Evolutionary conservation across 2,797 vertebrate genomes (phyloP).

Genomic region (Brachymystax lenok): DNA sequence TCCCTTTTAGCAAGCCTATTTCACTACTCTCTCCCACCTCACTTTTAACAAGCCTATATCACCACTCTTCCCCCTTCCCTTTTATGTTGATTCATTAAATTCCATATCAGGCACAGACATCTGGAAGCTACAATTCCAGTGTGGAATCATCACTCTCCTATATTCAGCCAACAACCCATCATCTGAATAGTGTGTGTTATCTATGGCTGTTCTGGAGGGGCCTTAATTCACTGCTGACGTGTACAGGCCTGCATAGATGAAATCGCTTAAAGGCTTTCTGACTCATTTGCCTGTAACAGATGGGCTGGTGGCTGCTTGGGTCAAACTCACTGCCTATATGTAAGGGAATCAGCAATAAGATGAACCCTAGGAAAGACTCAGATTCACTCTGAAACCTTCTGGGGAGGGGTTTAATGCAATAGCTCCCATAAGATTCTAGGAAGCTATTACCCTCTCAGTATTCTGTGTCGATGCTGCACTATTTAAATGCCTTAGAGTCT

Average conservation of each 20-base stretch:
- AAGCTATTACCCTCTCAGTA: constrained; percentile 25
- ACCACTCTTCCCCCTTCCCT: too few species aligned
- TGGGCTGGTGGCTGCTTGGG: constrained; percentile 52
- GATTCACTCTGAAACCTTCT: constrained; percentile 35
- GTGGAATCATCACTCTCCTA: constrained; percentile 16
- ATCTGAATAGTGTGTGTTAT: constrained; percentile 25
- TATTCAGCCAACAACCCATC: constrained; percentile 24
- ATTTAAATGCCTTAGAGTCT: constrained; percentile 28
- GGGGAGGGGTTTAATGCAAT: constrained; percentile 41
- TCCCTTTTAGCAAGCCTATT: too few species aligned
- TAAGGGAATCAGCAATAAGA: constrained; percentile 27
- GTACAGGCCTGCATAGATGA: constrained; percentile 50
- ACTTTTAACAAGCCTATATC: too few species aligned
- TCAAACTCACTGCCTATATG: constrained; percentile 40
- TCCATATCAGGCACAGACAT: constrained; percentile 28
- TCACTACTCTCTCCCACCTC: too few species aligned
- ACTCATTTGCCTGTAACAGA: constrained; percentile 54
- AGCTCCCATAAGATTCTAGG: constrained; percentile 41
- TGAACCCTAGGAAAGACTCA: constrained; percentile 37
- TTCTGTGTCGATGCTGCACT: background rate
- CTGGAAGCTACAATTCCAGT: constrained; percentile 28
- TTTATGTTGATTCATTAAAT: constrained; percentile 19
- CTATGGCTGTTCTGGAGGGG: constrained; percentile 35
- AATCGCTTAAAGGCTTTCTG: constrained; percentile 55
- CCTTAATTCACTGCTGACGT: constrained; percentile 27